phyloP scores from a whole-genome alignment of 2,888 invertebrate genomes.

The Apodemia zela region DNA sequence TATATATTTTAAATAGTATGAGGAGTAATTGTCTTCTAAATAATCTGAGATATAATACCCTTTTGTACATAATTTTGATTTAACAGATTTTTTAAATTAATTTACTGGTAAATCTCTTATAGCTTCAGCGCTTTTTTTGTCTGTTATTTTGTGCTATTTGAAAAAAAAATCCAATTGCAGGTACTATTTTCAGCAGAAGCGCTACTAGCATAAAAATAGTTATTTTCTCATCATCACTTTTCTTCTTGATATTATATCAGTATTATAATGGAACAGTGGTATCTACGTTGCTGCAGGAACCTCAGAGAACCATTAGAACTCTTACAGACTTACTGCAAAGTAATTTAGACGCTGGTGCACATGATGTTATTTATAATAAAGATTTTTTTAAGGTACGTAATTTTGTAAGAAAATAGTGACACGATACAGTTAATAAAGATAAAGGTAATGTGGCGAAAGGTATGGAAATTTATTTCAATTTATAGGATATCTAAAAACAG shows the following conservation, averaged over 20 bases:
- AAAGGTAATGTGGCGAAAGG: too few relatives aligned
- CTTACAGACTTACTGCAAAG: conserved; percentile 80
- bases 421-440: too few relatives aligned
- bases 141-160: not conserved
- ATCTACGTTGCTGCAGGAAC: conserved; percentile 82
- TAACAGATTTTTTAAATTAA: too few relatives aligned
- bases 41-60: too few relatives aligned
- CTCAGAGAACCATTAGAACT: conserved; percentile 81
- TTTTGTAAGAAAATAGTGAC: too few relatives aligned
- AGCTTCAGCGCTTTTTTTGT: too few relatives aligned
- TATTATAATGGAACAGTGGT: conserved; percentile 86
- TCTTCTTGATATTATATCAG: conserved; percentile 82
- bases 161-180: conserved; percentile 41
- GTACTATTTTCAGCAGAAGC: conserved; percentile 56
- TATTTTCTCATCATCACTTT: conserved; percentile 74
- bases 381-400: conserved; percentile 81
- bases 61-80: too few relatives aligned
- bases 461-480: too few relatives aligned
- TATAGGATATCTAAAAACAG: too few relatives aligned
- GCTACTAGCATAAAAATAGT: conserved; percentile 76
- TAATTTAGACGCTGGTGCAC: conserved; percentile 80
- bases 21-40: too few relatives aligned
- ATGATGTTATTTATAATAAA: conserved; percentile 82
- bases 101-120: too few relatives aligned
- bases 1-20: too few relatives aligned